Conservation (phyloP, 2,888 invertebrate species). For the Scaptodrosophila latifasciaeformis region DNA sequence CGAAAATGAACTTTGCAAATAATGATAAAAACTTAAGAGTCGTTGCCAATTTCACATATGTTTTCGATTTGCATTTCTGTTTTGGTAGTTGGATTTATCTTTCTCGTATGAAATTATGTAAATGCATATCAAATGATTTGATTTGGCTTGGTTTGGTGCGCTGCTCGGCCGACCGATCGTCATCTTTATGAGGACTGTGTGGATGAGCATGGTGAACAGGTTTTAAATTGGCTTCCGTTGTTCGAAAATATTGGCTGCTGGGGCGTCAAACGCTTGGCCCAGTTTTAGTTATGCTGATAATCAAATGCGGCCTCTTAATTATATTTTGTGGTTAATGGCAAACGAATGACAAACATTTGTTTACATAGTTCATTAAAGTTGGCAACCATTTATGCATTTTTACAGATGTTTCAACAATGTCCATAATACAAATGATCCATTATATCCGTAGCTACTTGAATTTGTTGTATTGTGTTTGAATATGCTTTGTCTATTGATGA, state of each 20-base stretch:
- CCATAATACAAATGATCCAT: too few species aligned
- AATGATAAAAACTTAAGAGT: too few species aligned
- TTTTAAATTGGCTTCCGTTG: conserved; percentile 49
- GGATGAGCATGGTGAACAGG: conserved; percentile 39
- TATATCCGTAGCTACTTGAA: too few species aligned
- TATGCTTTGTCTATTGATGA: not conserved
- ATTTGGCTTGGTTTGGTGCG: conserved; percentile 14
- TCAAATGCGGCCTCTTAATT: too few species aligned
- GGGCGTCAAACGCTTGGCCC: conserved; percentile 15
- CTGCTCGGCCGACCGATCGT: not conserved
- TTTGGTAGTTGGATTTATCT: conserved; percentile 21
- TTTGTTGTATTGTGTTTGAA: not conserved
- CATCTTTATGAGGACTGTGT: conserved; percentile 7
- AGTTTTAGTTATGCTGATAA: conserved; percentile 21
- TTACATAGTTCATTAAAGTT: not conserved
- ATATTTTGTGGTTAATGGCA: not conserved
- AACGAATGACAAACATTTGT: too few species aligned
- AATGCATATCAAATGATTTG: conserved; percentile 13
- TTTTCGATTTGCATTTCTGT: too few species aligned
- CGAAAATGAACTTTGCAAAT: too few species aligned
- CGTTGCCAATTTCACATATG: too few species aligned
- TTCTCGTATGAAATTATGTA: conserved; percentile 10
- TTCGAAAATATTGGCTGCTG: not conserved
- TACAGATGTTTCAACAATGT: too few species aligned
- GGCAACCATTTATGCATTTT: too few species aligned